Evolutionary conservation across 2,113 vertebrate species (phyloP), one percentile per base, ranked within the genome.

Genomic region (Triplophysa rosa): DNA sequence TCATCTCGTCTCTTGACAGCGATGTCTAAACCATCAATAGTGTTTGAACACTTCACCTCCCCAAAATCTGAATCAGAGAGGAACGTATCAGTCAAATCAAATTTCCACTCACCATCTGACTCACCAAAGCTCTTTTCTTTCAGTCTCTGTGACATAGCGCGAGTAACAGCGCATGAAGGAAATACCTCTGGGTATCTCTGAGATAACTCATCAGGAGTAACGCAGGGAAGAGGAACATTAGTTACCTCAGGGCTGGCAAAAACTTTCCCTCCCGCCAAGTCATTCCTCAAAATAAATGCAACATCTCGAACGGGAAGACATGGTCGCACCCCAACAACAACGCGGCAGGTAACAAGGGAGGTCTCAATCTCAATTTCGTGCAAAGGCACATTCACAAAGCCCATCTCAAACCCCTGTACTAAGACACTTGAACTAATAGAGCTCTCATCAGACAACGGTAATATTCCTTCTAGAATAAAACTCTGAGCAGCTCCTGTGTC

Each of bases 361-460:
- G 67, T 52, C 2, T 69, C 67, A 69, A 68, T 1, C 26, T 68
- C 7, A 68, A 68, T 49, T 9, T 23, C 12, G 13, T 68, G 67
- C 42, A 68, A 26, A 45, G 67, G 67, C 42, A 68, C 67, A 2
- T 23, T 49, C 45, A 68, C 21, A 16, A 68, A 49, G 67, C 42
- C 66, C 42, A 68, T 49, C 9, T 68, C 37, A 3, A 67, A 42
- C 0, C 40, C 65, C 40, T 45, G 66, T 3, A 45, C 66, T 7
- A 67, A 67, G n/a, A 67, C 37, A 21, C 40, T 67, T 2, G 21
- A 24, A 17, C 45, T 42, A 17, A 52, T 29, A 52, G 45, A 69
- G 14, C 42, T 69, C 8, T 69, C 21, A 1, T 69, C 23, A 0
- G 67, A 69, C 45, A 69, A 26, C 1, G 21, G 23, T 10, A 69